Percentiles rank a stretch among this genome's conserved stretches.
Evolutionary conservation across 2,888 invertebrate genomes (phyloP).

Genomic region (Lepidonotus clava): DNA sequence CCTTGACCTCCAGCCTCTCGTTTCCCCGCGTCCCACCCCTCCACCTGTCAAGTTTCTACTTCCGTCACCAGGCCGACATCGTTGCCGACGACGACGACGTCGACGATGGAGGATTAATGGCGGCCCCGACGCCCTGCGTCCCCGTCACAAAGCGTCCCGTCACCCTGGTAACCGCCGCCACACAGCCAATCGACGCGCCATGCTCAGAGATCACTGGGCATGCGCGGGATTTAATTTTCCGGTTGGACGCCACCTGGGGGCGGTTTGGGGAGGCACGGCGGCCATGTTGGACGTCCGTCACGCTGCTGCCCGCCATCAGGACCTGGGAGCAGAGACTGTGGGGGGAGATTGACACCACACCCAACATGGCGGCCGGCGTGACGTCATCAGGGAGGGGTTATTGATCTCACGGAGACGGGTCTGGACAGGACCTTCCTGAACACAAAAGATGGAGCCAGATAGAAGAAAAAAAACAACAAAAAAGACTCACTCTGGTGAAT

Average conservation of each 20-base stretch:
- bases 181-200: not conserved
- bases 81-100: not conserved
- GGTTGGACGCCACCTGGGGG: not conserved
- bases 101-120: not conserved
- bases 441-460: not conserved
- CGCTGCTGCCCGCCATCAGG: not conserved
- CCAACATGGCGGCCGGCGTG: not conserved
- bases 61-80: not conserved
- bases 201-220: not conserved
- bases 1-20: not conserved
- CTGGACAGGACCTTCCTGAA: not conserved
- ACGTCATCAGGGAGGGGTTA: not conserved
- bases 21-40: too few relatives aligned
- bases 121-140: not conserved
- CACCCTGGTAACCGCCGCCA: not conserved
- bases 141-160: not conserved
- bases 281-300: constrained; percentile 13
- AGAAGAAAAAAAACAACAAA: not conserved
- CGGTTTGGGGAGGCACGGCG: not conserved
- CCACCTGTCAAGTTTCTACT: too few relatives aligned
- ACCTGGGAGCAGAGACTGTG: too few relatives aligned
- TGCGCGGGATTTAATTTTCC: constrained; percentile 15
- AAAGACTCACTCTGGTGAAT: too few relatives aligned
- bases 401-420: not conserved
- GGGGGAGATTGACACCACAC: not conserved